Evolutionary conservation across 2,113 vertebrate genomes (phyloP).

Genomic region (Paralichthys olivaceus): DNA sequence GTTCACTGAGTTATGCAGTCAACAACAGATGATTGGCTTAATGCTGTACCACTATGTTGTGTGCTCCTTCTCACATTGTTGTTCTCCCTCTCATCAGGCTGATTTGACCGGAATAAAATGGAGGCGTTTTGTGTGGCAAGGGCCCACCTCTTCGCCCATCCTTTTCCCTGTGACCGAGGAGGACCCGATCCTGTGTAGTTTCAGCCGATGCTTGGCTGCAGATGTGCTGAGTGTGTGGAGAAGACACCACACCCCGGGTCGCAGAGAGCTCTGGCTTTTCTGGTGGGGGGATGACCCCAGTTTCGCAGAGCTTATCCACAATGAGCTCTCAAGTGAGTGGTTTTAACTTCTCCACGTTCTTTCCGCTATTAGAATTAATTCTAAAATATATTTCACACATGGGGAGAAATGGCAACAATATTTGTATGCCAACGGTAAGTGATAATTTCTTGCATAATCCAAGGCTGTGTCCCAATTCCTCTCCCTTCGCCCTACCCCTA

Average conservation of each 20-base stretch:
- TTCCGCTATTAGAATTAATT: background rate
- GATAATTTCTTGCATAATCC: no score
- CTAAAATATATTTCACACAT: background rate
- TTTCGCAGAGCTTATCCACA: conserved; percentile 98
- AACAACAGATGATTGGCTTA: conserved; percentile 17
- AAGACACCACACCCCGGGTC: conserved; percentile 93
- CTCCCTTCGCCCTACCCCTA: no score
- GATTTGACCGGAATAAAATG: conserved; percentile 99
- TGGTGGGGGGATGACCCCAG: conserved; percentile 99
- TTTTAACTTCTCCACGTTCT: conserved; percentile 7
- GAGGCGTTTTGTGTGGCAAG: conserved; percentile 97
- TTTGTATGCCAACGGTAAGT: background rate
- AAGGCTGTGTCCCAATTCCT: no score
- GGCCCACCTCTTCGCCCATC: conserved; percentile 96
- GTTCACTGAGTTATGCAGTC: conserved; percentile 10
- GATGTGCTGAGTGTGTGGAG: conserved; percentile 98
- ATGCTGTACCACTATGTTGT: conserved; percentile 1
- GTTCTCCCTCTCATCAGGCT: conserved; percentile 81
- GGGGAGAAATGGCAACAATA: background rate
- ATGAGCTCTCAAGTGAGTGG: conserved; percentile 93
- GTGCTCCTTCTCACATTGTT: conserved; percentile 12
- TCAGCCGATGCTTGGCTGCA: conserved; percentile 96
- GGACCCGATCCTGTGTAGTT: conserved; percentile 98
- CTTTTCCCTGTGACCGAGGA: conserved; percentile 99
- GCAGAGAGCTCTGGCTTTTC: conserved; percentile 97